These are phyloP conservation scores for Eupeodes corollae DNA, from an alignment of 1,140 invertebrate species.

Conservation along the genomic window DNA sequence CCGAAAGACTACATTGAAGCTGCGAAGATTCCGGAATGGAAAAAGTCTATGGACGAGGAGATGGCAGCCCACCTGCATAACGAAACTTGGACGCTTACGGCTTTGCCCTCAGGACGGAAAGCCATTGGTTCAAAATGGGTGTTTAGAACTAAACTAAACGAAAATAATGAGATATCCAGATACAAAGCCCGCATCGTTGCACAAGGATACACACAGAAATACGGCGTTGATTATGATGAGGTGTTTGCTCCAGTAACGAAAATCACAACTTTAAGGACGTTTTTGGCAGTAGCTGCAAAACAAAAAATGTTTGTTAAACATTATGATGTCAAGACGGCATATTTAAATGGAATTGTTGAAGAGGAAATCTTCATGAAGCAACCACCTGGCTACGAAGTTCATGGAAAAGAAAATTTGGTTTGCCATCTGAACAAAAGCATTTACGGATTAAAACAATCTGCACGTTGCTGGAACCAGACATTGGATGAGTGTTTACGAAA, in stretches of 20 bases:
- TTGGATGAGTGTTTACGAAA: too few species aligned
- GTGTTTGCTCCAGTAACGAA: slow-evolving; percentile 7
- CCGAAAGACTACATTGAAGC: too few species aligned
- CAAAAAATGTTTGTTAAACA: slow-evolving; percentile 10
- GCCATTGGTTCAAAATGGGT: slow-evolving; percentile 16
- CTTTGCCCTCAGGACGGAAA: slow-evolving; percentile 9
- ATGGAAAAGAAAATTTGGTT: slow-evolving; percentile 11
- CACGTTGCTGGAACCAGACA: too few species aligned
- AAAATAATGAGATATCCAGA: background rate
- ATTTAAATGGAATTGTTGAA: slow-evolving; percentile 33
- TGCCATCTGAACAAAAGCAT: too few species aligned
- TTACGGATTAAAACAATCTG: too few species aligned
- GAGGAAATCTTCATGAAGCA: slow-evolving; percentile 31
- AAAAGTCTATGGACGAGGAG: too few species aligned
- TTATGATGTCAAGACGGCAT: slow-evolving; percentile 33
- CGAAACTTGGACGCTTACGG: slow-evolving; percentile 9
- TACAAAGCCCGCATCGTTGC: slow-evolving; percentile 22
- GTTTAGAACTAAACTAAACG: slow-evolving; percentile 8
- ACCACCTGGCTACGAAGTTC: slow-evolving; percentile 8
- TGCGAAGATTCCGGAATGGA: too few species aligned
- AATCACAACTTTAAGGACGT: slow-evolving; percentile 13
- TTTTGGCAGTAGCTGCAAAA: slow-evolving; percentile 11
- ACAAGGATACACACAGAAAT: slow-evolving; percentile 20
- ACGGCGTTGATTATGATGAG: background rate
- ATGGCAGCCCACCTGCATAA: background rate